These are phyloP conservation scores for Bombus polaris DNA, from an alignment of 1,140 invertebrate genomes.

Conservation along the genomic window DNA sequence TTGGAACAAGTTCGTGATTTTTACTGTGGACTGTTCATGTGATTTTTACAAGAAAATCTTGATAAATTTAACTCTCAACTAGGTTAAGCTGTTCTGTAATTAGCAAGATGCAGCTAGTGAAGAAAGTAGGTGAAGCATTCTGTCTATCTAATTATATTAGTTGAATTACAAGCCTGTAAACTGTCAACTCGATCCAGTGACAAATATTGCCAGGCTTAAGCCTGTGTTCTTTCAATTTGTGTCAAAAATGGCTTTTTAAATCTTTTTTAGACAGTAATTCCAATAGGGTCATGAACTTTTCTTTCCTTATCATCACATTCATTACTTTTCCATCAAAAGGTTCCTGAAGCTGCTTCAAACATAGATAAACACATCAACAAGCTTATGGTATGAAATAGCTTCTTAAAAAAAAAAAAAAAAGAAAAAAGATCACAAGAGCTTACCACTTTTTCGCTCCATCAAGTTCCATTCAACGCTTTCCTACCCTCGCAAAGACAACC, in stretches of 20 bases:
- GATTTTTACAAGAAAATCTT: not conserved
- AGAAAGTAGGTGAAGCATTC: slow-evolving; percentile 2
- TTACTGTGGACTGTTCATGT: not conserved
- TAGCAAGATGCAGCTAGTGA: not conserved
- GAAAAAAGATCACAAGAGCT: not conserved
- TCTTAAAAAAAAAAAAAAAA: not conserved
- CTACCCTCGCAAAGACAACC: not conserved
- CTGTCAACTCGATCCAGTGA: not conserved
- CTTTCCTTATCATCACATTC: no score
- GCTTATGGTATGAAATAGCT: not conserved
- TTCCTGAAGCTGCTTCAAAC: no score
- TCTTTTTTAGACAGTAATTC: no score
- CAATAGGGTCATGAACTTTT: no score
- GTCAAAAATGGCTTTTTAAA: no score
- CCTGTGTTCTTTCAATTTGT: no score
- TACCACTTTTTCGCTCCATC: not conserved
- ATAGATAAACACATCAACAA: no score
- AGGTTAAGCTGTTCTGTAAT: not conserved
- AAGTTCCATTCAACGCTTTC: not conserved
- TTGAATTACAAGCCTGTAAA: not conserved
- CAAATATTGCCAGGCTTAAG: not conserved
- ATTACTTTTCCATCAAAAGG: no score
- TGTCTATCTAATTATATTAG: not conserved
- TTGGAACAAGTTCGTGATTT: no score
- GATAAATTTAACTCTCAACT: not conserved